These are phyloP conservation scores for Hexactinellida sp. DNA, from an alignment of 37 sponge, comb jelly and placozoan genomes.

Conservation along the genomic window DNA sequence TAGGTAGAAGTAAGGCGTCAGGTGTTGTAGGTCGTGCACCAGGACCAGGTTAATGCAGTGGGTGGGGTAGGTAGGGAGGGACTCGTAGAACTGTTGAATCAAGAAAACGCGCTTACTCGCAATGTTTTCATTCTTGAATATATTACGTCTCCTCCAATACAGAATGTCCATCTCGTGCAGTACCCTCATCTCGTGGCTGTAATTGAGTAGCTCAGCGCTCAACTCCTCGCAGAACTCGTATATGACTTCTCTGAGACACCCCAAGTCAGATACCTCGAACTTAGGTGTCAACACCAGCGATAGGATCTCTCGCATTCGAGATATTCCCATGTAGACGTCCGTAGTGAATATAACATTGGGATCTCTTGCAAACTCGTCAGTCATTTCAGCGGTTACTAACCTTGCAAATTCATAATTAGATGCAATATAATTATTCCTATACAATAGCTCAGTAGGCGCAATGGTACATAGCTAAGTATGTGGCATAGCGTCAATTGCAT, in stretches of 20 bases:
- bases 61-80: neutral
- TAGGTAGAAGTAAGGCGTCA: neutral
- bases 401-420: no score
- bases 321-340: neutral
- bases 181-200: neutral
- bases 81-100: neutral
- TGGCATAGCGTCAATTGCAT: no score
- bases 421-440: no score
- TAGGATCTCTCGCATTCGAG: neutral
- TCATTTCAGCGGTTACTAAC: no score
- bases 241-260: neutral
- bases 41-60: neutral
- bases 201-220: neutral
- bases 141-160: neutral
- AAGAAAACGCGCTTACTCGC: neutral
- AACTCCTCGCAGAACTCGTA: neutral
- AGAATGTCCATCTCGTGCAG: neutral
- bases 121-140: neutral
- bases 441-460: no score
- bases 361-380: neutral
- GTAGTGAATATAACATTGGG: neutral
- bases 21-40: neutral
- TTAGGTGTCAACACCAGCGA: neutral
- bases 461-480: no score
- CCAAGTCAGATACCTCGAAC: neutral